A percentile compares a stretch with the other conserved stretches of the same genome.
These are phyloP conservation scores for Diplolepis rosae DNA, from an alignment of 2,888 invertebrate genomes.

Conservation along the genomic window DNA sequence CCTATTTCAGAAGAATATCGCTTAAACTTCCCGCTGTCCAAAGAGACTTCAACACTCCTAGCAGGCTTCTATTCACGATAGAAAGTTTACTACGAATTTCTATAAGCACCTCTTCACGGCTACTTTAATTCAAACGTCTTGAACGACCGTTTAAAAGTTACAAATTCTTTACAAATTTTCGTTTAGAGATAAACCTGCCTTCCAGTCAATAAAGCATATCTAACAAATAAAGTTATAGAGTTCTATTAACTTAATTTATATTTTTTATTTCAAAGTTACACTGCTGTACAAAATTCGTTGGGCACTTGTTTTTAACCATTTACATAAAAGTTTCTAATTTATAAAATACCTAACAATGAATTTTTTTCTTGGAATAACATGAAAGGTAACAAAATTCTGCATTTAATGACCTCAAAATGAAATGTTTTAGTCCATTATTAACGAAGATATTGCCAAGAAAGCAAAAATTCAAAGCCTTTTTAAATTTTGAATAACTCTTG, in stretches of 20 bases:
- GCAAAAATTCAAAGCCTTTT: no score
- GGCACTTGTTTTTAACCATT: no score
- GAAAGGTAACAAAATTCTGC: no score
- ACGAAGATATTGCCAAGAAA: no score
- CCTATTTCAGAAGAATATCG: conserved; percentile 42
- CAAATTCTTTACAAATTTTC: conserved; percentile 11
- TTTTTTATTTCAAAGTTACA: no score
- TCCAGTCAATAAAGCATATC: not conserved
- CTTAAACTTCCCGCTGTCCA: conserved; percentile 41
- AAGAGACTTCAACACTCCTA: conserved; percentile 39
- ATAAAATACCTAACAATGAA: no score
- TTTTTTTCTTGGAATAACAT: no score
- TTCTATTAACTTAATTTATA: not conserved
- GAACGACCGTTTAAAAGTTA: conserved; percentile 41
- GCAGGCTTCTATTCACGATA: conserved; percentile 39
- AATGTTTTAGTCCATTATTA: no score
- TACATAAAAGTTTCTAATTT: no score
- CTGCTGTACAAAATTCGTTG: no score
- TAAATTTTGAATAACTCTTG: no score
- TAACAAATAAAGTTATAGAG: not conserved
- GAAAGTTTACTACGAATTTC: conserved; percentile 41
- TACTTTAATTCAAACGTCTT: conserved; percentile 42
- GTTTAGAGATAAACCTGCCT: not conserved
- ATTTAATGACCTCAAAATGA: no score
- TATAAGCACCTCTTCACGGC: conserved; percentile 42